Percentiles rank a stretch among this genome's conserved stretches.
Conservation (phyloP, 2,888 invertebrate species). For the Aphrophora alni region DNA sequence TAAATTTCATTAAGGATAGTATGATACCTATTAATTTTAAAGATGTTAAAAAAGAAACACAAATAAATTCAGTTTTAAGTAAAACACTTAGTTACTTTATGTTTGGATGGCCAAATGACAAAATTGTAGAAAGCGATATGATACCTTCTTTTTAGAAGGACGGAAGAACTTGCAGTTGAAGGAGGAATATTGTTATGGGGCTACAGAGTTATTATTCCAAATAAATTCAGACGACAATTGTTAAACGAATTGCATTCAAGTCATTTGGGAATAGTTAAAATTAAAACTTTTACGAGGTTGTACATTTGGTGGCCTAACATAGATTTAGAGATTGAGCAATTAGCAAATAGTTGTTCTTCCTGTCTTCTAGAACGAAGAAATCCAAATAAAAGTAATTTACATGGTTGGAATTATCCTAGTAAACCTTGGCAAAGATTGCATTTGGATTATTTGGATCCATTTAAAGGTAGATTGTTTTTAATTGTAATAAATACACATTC, state of each 20-base stretch:
- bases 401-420: slow-evolving; percentile 44
- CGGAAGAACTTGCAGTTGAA: background rate
- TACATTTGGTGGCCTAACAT: slow-evolving; percentile 50
- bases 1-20: slow-evolving; percentile 30
- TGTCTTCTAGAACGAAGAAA: slow-evolving; percentile 40
- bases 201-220: background rate
- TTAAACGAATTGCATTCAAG: background rate
- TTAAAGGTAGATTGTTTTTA: slow-evolving; percentile 17
- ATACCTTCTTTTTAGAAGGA: background rate
- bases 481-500: slow-evolving; percentile 46
- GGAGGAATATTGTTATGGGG: background rate
- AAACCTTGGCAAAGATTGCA: slow-evolving; percentile 45
- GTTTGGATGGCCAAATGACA: slow-evolving; percentile 34
- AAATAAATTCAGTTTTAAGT: slow-evolving; percentile 23
- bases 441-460: slow-evolving; percentile 47
- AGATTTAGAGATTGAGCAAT: slow-evolving; percentile 48
- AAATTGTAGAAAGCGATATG: background rate
- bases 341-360: slow-evolving; percentile 45
- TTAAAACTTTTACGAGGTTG: background rate
- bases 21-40: slow-evolving; percentile 20
- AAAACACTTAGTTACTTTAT: slow-evolving; percentile 20
- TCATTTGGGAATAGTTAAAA: slow-evolving; percentile 10
- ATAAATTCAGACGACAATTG: background rate
- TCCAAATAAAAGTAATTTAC: slow-evolving; percentile 42
- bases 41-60: slow-evolving; percentile 20